Evolutionary conservation across 2,888 invertebrate species (phyloP).

Genomic region (Creontiades dilutus): DNA sequence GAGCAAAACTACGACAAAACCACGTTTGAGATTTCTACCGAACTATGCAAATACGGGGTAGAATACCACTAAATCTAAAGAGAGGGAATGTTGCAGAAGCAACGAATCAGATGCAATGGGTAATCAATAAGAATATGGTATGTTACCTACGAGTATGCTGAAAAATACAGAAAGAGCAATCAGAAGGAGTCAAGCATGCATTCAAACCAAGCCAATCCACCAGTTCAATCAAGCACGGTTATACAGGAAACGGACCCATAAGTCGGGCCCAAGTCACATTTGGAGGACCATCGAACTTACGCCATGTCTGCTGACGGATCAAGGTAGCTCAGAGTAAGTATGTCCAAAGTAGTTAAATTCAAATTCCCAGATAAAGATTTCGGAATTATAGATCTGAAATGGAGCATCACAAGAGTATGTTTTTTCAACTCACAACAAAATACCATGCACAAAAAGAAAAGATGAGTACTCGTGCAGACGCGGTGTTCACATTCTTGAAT

Average conservation of each 20-base stretch:
- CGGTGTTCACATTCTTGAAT: too few species aligned
- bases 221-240: constrained; percentile 30
- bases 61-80: too few species aligned
- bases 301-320: constrained; percentile 77
- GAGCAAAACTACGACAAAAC: too few species aligned
- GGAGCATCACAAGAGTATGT: constrained; percentile 53
- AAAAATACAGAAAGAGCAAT: background rate
- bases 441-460: constrained; percentile 54
- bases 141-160: too few species aligned
- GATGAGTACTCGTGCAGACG: background rate
- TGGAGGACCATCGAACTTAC: constrained; percentile 74
- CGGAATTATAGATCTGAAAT: constrained; percentile 90
- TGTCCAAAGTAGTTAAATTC: constrained; percentile 81
- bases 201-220: constrained; percentile 44
- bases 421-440: constrained; percentile 52
- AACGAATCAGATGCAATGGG: too few species aligned
- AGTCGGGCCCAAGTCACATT: constrained; percentile 48
- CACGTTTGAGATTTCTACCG: too few species aligned
- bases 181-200: background rate
- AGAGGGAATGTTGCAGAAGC: too few species aligned
- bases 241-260: constrained; percentile 28
- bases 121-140: too few species aligned
- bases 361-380: constrained; percentile 92
- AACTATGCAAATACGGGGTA: too few species aligned
- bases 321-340: constrained; percentile 76